A percentile compares a stretch with the other conserved stretches of the same genome.
Conservation (phyloP, 2,113 vertebrate species). For the Odobenus rosmarus region DNA sequence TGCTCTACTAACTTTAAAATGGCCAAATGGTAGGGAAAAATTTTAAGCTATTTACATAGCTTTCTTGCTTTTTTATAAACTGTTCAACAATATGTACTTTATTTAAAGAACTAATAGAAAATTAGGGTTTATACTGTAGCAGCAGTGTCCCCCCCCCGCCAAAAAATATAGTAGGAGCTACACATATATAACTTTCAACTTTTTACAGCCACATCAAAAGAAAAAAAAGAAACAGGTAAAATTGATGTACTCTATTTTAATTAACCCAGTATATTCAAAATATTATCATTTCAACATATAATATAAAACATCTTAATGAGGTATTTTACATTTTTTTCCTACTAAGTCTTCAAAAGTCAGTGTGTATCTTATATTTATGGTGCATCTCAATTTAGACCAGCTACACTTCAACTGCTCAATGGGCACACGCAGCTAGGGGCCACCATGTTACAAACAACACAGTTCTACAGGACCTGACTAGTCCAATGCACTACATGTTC, state of each 20-base stretch:
- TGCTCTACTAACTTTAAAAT: not conserved
- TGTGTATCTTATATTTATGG: not conserved
- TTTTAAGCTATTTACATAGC: not conserved
- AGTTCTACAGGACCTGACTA: not conserved
- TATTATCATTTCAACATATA: not conserved
- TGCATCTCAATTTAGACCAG: not conserved
- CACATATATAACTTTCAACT: not conserved
- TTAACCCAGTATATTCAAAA: not conserved
- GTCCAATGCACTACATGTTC: not conserved
- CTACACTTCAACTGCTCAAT: not conserved
- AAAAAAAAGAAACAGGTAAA: not conserved
- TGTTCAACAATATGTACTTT: not conserved
- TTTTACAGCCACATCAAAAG: not conserved
- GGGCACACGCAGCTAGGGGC: not conserved
- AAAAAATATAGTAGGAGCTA: not conserved
- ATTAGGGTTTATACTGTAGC: not conserved
- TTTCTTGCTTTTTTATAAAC: not conserved
- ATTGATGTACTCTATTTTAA: not conserved
- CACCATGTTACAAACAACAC: not conserved
- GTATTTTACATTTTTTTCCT: not conserved
- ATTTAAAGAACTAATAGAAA: not conserved
- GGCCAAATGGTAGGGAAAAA: not conserved
- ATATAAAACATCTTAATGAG: not conserved
- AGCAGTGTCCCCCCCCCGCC: not conserved
- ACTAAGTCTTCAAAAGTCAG: not conserved